These are phyloP conservation scores for Spodoptera littoralis DNA, from an alignment of 2,888 invertebrate genomes.

Conservation along the genomic window DNA sequence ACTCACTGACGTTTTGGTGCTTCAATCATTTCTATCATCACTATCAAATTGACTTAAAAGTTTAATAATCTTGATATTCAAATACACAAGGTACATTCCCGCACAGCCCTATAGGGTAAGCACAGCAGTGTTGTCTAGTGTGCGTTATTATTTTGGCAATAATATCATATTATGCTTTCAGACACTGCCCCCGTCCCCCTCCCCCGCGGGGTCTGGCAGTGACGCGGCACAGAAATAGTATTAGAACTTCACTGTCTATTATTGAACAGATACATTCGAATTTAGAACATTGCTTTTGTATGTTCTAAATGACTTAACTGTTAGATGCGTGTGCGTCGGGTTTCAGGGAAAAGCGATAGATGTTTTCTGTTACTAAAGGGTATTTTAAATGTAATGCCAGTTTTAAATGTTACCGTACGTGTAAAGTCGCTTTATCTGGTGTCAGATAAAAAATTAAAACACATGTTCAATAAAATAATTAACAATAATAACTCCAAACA, in stretches of 20 bases:
- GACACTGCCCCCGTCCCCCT: slow-evolving; percentile 63
- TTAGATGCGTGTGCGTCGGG: slow-evolving; percentile 4
- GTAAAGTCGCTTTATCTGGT: no score
- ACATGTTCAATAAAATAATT: no score
- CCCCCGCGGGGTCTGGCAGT: slow-evolving; percentile 68
- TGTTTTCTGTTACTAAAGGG: no score
- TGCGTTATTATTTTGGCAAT: slow-evolving; percentile 82
- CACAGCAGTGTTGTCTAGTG: slow-evolving; percentile 66
- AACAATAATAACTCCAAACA: no score
- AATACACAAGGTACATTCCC: slow-evolving; percentile 15
- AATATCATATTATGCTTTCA: slow-evolving; percentile 79
- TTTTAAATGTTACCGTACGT: no score
- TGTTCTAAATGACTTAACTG: slow-evolving; percentile 56
- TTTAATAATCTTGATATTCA: no score
- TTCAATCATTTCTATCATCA: no score
- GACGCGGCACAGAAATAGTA: slow-evolving; percentile 78
- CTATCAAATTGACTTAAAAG: no score
- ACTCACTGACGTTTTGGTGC: no score
- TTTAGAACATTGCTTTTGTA: slow-evolving; percentile 73
- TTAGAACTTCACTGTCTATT: slow-evolving; percentile 82
- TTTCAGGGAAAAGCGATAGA: no score
- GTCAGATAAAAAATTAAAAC: no score
- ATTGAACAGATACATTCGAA: slow-evolving; percentile 76
- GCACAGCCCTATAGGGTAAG: slow-evolving; percentile 63
- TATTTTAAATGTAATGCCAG: no score